Percentiles rank a stretch among this genome's conserved stretches.
Conservation (phyloP, 2,797 vertebrate species). For the Schizopygopsis pylzovi region DNA sequence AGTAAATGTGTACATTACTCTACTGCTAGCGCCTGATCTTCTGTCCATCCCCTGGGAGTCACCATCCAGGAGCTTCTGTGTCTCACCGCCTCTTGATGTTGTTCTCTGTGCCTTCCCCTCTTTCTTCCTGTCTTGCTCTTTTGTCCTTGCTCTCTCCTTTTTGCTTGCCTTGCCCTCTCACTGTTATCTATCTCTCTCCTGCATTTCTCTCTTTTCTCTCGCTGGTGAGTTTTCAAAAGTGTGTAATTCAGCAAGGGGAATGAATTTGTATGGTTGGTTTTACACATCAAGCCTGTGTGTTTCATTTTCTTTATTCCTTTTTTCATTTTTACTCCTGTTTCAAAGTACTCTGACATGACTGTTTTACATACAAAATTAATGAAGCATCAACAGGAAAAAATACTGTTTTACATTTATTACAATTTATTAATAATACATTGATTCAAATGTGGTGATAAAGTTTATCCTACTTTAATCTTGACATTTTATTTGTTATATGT, state of each 20-base stretch:
- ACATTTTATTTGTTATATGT: not conserved
- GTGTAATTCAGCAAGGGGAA: conserved; percentile 21
- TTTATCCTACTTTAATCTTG: not conserved
- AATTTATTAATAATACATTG: not conserved
- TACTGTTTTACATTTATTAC: not conserved
- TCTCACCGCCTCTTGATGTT: conserved; percentile 31
- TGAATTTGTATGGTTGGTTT: conserved; percentile 5
- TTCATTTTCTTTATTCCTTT: not conserved
- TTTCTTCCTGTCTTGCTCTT: conserved; percentile 44
- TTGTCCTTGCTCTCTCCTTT: conserved; percentile 31
- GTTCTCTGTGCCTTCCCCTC: conserved; percentile 36
- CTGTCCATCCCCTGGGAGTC: conserved; percentile 37
- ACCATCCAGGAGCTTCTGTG: conserved; percentile 40
- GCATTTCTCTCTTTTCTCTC: not conserved
- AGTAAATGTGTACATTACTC: conserved; percentile 55
- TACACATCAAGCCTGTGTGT: not conserved
- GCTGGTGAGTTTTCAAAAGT: conserved; percentile 24
- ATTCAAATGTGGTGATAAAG: not conserved
- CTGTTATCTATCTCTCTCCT: not conserved
- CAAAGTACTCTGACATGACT: not conserved
- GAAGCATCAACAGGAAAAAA: not conserved
- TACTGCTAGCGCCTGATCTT: conserved; percentile 33
- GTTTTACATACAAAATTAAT: not conserved
- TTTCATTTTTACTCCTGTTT: not conserved
- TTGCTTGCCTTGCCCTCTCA: conserved; percentile 21